Evolutionary conservation across 1,140 invertebrate species (phyloP), one percentile per base, ranked within the genome.

Genomic region (Aphelenchoides fujianensis): DNA sequence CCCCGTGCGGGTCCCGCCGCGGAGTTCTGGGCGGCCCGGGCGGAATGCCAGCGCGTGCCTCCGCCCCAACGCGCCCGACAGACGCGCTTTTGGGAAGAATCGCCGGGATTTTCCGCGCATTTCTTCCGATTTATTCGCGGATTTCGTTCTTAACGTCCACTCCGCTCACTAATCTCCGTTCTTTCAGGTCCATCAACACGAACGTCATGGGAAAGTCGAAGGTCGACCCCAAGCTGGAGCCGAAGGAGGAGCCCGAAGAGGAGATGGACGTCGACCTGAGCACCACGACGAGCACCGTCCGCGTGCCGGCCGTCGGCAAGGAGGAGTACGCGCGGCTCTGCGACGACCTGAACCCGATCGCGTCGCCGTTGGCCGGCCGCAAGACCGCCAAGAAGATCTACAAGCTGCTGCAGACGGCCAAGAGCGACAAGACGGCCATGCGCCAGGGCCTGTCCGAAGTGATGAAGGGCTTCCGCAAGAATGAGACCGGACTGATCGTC

Each of bases 401-500:
- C 64, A 71, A 71, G 32, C 52, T 71, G 7, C 16, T 71, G n/a
- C 53, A 71, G 27, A 23, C 53, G 7, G 66, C 52, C 41, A 32
- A 31, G 9, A 36, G 48, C 3, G 37, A 41, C 1, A 71, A 71
- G 30, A 34, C 27, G 12, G 36, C 35, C 23, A n/a, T 71, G n/a
- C 32, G 23, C 3, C 37, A 52, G 5, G 70, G 70, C 9, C 23
- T 71, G n/a, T 30, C 32, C 53, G 70, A 67, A 19, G 64, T 71
- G 23, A 35, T 69, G 36, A 69, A 69, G 23, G 61, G 59, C 5
- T 28, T 71, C 30, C n/a, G 64, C 12, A 71, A 71, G 41, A 30
- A 32, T 12, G 64, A 69, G 36, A 68, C 31, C n/a, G 70, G 70
- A 5, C 35, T 71, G 30, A 28, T 71, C 2, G 41, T 98, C 2